Evolutionary conservation across 1,140 invertebrate genomes (phyloP).

Genomic region (Heliconius nattereri): DNA sequence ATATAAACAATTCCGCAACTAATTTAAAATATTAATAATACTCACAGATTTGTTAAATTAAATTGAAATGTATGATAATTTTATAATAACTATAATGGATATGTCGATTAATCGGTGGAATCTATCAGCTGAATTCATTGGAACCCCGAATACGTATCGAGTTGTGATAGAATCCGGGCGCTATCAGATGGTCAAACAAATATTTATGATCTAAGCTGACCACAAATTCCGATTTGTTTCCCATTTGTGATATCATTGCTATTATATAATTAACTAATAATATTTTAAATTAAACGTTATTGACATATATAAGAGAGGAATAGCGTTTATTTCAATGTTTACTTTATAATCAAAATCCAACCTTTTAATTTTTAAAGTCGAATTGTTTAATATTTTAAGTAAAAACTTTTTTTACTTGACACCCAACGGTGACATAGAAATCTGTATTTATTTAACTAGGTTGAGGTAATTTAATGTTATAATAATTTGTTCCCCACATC

Average conservation of each 20-base stretch:
- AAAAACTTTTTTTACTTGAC: too few relatives aligned
- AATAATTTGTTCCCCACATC: too few relatives aligned
- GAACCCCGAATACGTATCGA: not conserved
- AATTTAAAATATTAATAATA: not conserved
- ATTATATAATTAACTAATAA: not conserved
- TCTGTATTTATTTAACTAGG: too few relatives aligned
- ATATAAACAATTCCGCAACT: not conserved
- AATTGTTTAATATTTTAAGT: too few relatives aligned
- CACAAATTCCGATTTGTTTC: not conserved
- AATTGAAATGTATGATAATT: not conserved
- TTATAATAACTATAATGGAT: not conserved
- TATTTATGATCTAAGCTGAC: not conserved
- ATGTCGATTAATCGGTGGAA: not conserved
- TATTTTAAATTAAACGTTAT: not conserved
- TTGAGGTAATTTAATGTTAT: too few relatives aligned
- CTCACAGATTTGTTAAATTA: not conserved
- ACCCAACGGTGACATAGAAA: too few relatives aligned
- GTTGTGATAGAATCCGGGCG: not conserved
- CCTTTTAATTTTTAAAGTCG: too few relatives aligned
- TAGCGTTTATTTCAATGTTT: not conserved
- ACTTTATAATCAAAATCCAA: not conserved
- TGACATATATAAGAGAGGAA: not conserved
- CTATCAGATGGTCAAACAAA: not conserved
- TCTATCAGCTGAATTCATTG: not conserved
- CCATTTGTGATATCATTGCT: not conserved